phyloP scores from a whole-genome alignment of 2,797 vertebrate species.

The Fratercula arctica region DNA sequence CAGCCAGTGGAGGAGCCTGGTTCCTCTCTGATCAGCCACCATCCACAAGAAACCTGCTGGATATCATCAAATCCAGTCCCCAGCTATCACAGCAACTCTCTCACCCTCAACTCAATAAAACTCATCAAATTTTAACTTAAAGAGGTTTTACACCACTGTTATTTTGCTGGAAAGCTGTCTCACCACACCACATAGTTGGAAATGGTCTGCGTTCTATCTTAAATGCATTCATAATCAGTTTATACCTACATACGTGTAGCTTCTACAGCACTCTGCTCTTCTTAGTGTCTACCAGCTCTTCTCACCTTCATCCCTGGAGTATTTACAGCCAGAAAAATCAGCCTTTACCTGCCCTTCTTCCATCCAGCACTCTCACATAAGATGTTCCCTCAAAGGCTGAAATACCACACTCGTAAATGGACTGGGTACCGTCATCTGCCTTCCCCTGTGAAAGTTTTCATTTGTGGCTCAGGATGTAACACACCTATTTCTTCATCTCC shows the following conservation, averaged over 20 bases:
- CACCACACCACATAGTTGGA: not conserved
- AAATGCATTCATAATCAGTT: not conserved
- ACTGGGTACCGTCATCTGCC: not conserved
- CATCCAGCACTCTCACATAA: not conserved
- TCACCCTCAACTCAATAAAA: not conserved
- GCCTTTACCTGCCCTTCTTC: not conserved
- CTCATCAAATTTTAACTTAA: not conserved
- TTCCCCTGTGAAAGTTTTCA: not conserved
- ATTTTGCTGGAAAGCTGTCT: not conserved
- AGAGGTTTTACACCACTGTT: not conserved
- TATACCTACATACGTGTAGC: not conserved
- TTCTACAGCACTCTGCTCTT: not conserved
- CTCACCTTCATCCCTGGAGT: conserved; percentile 1
- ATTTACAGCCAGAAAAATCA: not conserved
- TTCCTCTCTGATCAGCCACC: not conserved
- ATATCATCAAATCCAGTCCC: not conserved
- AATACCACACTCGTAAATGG: not conserved
- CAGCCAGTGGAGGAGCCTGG: accelerated
- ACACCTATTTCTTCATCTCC: not conserved
- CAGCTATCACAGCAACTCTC: not conserved
- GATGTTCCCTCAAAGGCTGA: not conserved
- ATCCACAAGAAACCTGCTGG: not conserved
- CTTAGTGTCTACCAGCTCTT: conserved; percentile 18
- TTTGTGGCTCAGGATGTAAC: not conserved
- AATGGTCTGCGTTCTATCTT: not conserved